These are phyloP conservation scores for Muntiacus reevesi DNA, from an alignment of 2,113 vertebrate species.

Conservation along the genomic window DNA sequence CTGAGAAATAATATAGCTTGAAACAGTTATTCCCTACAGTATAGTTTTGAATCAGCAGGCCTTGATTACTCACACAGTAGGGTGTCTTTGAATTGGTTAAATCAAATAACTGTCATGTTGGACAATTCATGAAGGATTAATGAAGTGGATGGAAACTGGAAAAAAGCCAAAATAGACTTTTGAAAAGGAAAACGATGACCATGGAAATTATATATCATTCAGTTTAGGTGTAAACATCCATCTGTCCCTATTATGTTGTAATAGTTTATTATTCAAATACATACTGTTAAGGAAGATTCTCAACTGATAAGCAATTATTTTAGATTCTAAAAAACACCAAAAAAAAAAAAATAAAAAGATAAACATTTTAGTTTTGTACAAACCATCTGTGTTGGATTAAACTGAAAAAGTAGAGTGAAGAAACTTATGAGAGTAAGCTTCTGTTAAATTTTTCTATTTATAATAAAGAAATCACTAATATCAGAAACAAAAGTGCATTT, in stretches of 20 bases:
- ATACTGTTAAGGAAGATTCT: not conserved
- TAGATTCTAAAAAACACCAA: slow-evolving; percentile 31
- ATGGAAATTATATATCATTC: slow-evolving; percentile 38
- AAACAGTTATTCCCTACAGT: slow-evolving; percentile 46
- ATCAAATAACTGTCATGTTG: slow-evolving; percentile 62
- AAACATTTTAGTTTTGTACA: slow-evolving; percentile 33
- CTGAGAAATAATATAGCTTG: slow-evolving; percentile 22
- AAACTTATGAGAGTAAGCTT: not conserved
- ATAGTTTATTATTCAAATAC: slow-evolving; percentile 34
- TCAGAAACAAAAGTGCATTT: not conserved
- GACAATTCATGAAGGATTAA: slow-evolving; percentile 46
- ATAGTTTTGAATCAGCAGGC: slow-evolving; percentile 31
- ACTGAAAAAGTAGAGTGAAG: not conserved
- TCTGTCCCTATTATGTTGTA: slow-evolving; percentile 27
- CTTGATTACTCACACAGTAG: slow-evolving; percentile 50
- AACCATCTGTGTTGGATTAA: slow-evolving; percentile 45
- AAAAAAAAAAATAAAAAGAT: not conserved
- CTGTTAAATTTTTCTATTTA: not conserved
- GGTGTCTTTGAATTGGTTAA: slow-evolving; percentile 60
- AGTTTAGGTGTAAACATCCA: slow-evolving; percentile 35
- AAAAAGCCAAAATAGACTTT: slow-evolving; percentile 35
- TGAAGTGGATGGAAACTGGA: slow-evolving; percentile 32
- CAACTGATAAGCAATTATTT: slow-evolving; percentile 26
- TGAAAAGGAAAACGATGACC: slow-evolving; percentile 13
- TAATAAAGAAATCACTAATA: not conserved